Base-by-base conservation (phyloP, 2,113 vertebrate genomes). In the Mirza zaza region DNA sequence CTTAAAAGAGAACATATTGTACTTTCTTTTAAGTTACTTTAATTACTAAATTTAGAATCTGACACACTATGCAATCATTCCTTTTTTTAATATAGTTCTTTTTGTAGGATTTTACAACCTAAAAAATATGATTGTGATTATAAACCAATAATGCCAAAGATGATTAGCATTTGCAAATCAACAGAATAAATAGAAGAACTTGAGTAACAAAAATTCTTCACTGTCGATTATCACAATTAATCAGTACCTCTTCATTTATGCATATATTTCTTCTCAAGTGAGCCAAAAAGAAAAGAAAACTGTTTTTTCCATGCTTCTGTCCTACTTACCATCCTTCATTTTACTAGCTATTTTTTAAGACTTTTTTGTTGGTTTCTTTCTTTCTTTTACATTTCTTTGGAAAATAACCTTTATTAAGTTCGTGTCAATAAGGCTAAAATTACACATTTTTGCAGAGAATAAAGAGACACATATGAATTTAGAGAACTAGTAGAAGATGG, bases 71-170 rank as follows among this genome's bases (percentile, higher is more conserved):
- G 27, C 9, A 90, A 15, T 96, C 27, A 79, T 83, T 91, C 14
- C 55, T 67, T 84, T 67, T 83, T 82, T 65, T 18, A 67, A 71
- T 73, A 93, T 21, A 63, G 9, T 82, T 89, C 17, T 95, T 77
- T 88, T 71, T n/a, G 67, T 89, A 88, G 29, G 10, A 39, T 95
- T 75, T 91, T 79, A n/a, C 8, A 82, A n/a, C 21, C 17, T 67
- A 39, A 77, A 81, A 92, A 89, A 94, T 88, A 59, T 67, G 59
- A 8, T 63, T 91, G 45, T 7, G 59, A 68, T 76, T 71, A 80
- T 87, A 95, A 96, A 71, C 39, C 18, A 92, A 59, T 94, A 95
- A 94, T 96, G 50, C 25, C 34, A 75, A 81, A 75, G 36, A 71
- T 71, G 39, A 67, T 95, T 92, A 90, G 45, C 82, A 93, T 81